Base-by-base conservation (phyloP, 2,797 vertebrate genomes). In the Enteromius argenteus region DNA sequence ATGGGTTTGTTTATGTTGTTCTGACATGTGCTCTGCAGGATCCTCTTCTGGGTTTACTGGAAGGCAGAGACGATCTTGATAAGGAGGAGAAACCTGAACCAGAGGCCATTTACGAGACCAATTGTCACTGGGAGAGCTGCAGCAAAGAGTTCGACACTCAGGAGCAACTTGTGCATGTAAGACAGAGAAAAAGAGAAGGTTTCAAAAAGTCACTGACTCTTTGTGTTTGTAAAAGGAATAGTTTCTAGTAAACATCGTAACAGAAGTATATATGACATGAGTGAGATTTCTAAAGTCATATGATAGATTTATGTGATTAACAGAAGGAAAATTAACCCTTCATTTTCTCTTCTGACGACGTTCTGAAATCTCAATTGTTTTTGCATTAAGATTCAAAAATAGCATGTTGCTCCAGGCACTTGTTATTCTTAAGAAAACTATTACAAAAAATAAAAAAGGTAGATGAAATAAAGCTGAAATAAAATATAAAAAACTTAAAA, bases 101-200 rank as follows among this genome's bases (percentile, higher is more conserved):
- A 0, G 98, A 99, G 81, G 93, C 95, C 0, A 89, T 99, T 69
- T 99, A 99, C 15, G 98, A 99, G 91, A 99, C 98, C 15, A 98
- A 98, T 90, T 99, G 98, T 90, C 97, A 93, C 93, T 99, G 98
- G 98, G 97, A 99, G 4, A 97, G 96, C 87, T 99, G 98, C 90
- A 96, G 92, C 93, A 98, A 98, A 89, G 98, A 99, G 84, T 99
- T 99, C 3, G 97, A 99, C 86, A 99, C 97, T 0, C 98, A 99
- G 92, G 98, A 99, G 86, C 98, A 99, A 89, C 96, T 99, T 35
- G 98, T 99, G 89, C 98, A 99, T 10, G 98, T 99, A 95, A 97
- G 96, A 62, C 35, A 73, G 39, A n/a, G 23, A 15, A 27, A 23
- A 10, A 62, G n/a, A 42, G 6, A 37, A 37, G 37, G 37, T 37